Evolutionary conservation across 2,888 invertebrate genomes (phyloP), one percentile per base, ranked within the genome.

Genomic region (Zelleria hepariella): DNA sequence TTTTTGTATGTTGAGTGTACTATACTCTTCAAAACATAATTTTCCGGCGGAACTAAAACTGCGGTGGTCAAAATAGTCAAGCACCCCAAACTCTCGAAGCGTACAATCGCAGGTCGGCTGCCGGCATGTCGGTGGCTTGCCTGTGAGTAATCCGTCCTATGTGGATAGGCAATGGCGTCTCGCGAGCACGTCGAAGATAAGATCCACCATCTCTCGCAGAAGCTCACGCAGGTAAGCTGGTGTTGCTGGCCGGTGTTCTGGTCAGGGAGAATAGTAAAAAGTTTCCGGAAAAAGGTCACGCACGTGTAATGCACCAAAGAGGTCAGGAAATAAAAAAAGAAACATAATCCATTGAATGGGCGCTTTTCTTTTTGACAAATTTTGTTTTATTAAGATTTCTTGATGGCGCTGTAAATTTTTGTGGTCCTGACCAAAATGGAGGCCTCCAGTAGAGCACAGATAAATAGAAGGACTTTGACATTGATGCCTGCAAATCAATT

Each of bases 101-200:
- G 79, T 83, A 83, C 77, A 74, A 63, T 83, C 73, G 74, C 77
- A 79, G 79, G 66, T 65, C 64, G 60, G 73, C 64, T 64, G 66
- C 65, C 72, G 73, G 80, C 80, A 80, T 80, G 57, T 48, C 51
- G 61, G 78, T 74, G 80, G 80, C 78, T 80, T 79, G 75, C 77
- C 77, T 52, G 73, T 81, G 69, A 78, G 81, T 87, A 87, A 87
- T 80, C 70, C 78, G 77, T 88, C 80, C 78, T 86, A 77, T 88
- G 86, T 87, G 84, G 80, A 75, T 90, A 93, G 93, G 93, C 93
- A 78, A 91, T 92, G 88, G 92, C 91, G 90, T 90, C 91, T 79
- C 91, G 92, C 80, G 93, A 93, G 74, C 91, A 91, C 90, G 91
- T 91, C 82, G 93, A 93, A 88, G 93, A 93, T 90, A 92, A 93